Base-by-base conservation (phyloP, 2,797 vertebrate species). In the Xiphophorus birchmanni region DNA sequence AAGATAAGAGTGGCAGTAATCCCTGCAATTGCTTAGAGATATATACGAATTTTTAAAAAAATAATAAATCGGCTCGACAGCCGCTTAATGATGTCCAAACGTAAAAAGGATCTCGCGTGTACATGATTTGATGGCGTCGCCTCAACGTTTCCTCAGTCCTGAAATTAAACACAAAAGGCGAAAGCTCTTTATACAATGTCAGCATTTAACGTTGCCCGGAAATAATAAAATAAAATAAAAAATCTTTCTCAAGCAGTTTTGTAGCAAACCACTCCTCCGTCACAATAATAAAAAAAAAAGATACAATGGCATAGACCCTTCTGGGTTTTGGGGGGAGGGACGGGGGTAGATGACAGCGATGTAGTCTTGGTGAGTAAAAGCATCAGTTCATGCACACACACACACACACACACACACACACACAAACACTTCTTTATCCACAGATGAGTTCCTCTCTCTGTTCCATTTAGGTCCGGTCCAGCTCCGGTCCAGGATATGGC, bases 11-110 rank as follows among this genome's bases (percentile, higher is more conserved):
- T 95, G 97, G 97, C 97, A 97, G 97, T 94, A 96, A 96, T 97
- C 97, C 97, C 97, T 98, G 97, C 97, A 95, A 97, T 97, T 89
- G 89, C 91, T 96, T 96, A 92, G 93, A 94, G 93, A 94, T 93
- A 93, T 93, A 93, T 91, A 93, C 90, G 84, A 94, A 94, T 94
- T 92, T 94, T 3, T 1, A 45, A 44, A 44, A 44, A 45, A 45
- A 45, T 1, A 15, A 96, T 95, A 96, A 95, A 95, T 91, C 93
- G 93, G 92, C 88, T 92, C 93, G 90, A 94, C 91, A 94, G 92
- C 93, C 93, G 91, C 87, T 90, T 89, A 76, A 87, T 86, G 82
- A 87, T 89, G 88, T 89, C 92, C 86, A 93, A 93, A 94, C 90
- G 93, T 91, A 95, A 90, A 23, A 87, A 89, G 82, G 83, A 85